Conservation (phyloP, 1,140 invertebrate genomes). For the Brachionus plicatilis region DNA sequence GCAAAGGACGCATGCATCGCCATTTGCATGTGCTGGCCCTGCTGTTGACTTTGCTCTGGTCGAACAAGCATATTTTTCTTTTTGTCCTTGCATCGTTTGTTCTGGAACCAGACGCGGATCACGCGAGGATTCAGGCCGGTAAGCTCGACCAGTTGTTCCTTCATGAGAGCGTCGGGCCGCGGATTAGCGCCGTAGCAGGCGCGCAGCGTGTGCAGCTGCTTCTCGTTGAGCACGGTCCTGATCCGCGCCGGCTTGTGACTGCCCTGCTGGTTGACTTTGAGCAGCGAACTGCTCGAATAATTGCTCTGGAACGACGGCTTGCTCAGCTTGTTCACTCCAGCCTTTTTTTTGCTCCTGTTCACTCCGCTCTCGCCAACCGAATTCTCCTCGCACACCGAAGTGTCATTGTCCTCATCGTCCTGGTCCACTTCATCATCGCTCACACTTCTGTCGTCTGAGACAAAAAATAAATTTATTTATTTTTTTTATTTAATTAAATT, state of each 20-base stretch:
- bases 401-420: constrained; percentile 33
- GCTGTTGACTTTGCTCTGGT: constrained; percentile 76
- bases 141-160: constrained; percentile 98
- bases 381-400: constrained; percentile 38
- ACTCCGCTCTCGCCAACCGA: background rate
- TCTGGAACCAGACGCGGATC: constrained; percentile 96
- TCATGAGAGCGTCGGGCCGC: constrained; percentile 94
- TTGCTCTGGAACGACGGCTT: background rate
- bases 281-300: background rate
- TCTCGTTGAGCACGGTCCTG: constrained; percentile 94
- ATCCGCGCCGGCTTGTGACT: constrained; percentile 82
- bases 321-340: background rate
- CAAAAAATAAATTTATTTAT: background rate
- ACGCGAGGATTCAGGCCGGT: constrained; percentile 88
- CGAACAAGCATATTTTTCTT: constrained; percentile 93
- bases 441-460: background rate
- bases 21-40: constrained; percentile 63
- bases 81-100: constrained; percentile 98
- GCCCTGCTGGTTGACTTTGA: background rate
- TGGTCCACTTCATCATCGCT: constrained; percentile 19
- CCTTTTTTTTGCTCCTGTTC: background rate
- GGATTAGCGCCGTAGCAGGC: constrained; percentile 92
- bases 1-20: background rate
- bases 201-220: constrained; percentile 85
- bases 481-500: too few species aligned